These are phyloP conservation scores for Acipenser transmontanus DNA, from an alignment of 2,797 vertebrate genomes.

Conservation along the genomic window DNA sequence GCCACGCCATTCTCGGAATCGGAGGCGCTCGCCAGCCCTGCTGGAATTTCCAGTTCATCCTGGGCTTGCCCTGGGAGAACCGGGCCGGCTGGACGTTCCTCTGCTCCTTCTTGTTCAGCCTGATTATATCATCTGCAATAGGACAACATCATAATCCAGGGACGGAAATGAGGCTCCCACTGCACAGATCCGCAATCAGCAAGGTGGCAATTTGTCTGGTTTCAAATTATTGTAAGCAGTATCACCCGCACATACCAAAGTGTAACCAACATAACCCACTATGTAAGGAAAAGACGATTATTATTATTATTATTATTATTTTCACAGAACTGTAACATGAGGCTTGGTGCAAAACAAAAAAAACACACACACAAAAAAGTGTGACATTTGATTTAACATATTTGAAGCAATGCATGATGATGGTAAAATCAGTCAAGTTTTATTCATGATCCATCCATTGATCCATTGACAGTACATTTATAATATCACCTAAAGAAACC, in stretches of 20 bases:
- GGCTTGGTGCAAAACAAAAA: no score
- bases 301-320: neutral
- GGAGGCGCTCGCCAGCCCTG: constrained; percentile 42
- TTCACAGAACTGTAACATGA: no score
- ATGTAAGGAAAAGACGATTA: neutral
- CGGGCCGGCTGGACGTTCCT: constrained; percentile 57
- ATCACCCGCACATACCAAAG: neutral
- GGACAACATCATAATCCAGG: neutral
- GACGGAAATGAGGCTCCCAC: neutral
- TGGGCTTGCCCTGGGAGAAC: constrained; percentile 37
- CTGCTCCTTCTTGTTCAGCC: constrained; percentile 83
- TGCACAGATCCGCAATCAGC: neutral
- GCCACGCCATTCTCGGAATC: constrained; percentile 32
- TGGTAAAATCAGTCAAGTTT: no score
- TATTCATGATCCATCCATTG: no score
- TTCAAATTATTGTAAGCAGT: no score
- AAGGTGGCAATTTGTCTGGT: neutral
- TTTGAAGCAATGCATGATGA: no score
- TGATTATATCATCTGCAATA: constrained; percentile 86
- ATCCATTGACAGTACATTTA: no score
- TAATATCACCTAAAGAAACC: no score
- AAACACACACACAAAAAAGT: no score
- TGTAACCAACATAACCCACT: neutral
- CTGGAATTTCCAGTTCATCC: constrained; percentile 60
- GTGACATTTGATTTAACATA: no score